Base-by-base conservation (phyloP, 2,888 invertebrate genomes). In the Heliconius erato region DNA sequence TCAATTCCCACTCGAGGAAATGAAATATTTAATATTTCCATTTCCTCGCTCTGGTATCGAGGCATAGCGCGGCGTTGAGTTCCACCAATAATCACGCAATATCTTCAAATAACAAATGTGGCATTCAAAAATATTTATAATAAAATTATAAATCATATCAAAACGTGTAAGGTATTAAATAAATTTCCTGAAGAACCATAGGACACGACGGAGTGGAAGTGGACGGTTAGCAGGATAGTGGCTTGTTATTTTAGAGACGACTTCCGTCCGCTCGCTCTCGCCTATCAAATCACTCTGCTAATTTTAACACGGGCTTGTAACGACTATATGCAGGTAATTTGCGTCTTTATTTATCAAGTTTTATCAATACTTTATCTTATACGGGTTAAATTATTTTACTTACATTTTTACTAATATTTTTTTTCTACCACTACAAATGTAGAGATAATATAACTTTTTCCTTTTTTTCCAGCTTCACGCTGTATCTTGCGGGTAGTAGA, bases 161-260 rank as follows among this genome's bases (percentile, higher is more conserved):
- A 69, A 9, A 12, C 35, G 16, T 54, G 4, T 59, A 19, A 59
- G 59, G 4, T 74, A 76, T 14, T 32, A 32, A 63, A 77, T 65
- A 35, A 77, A 63, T 40, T 77, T 78, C 23, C 16, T 35, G 35
- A 79, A 69, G 26, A 69, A 54, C 63, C 28, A 59, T 65, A 67
- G 72, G 71, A 76, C 78, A 80, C 81, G 72, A 74, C 44, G 68
- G 4, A 71, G 80, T 86, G 85, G 86, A 87, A 87, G 87, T 87
- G 83, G 84, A 86, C 85, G 86, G 83, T 86, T 86, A 87, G 84
- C 79, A 79, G 77, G 82, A 84, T 85, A 85, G 86, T 86, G 88
- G 87, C 87, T 87, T 87, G 88, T 88, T 88, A 88, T 88, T 89
- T 89, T 88, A 88, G 87, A 87, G 87, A 80, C 85, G 87, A 86